A percentile compares a stretch with the other conserved stretches of the same genome.
phyloP scores from a whole-genome alignment of 2,113 vertebrate species.

The Vulpes ferrilata region DNA sequence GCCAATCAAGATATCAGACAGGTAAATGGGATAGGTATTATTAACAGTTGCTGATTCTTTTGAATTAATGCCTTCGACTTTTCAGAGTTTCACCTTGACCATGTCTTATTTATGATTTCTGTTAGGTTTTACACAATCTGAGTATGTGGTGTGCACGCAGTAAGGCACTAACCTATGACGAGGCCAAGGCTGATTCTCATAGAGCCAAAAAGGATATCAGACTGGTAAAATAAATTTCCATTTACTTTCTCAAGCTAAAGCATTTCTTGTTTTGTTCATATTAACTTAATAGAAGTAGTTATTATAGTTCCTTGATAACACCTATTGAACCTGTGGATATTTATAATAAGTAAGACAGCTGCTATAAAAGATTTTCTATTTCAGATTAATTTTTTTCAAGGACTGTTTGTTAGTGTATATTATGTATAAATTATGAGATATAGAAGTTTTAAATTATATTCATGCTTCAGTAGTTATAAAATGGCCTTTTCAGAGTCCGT shows the following conservation, averaged over 20 bases:
- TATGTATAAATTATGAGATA: constrained; percentile 8
- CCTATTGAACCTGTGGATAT: background rate
- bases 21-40: constrained; percentile 86
- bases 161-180: constrained; percentile 95
- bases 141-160: constrained; percentile 97
- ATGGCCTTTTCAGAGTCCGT: background rate
- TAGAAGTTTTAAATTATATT: constrained; percentile 18
- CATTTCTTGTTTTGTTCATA: background rate
- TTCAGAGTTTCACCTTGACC: background rate
- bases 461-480: background rate
- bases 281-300: background rate
- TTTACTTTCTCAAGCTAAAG: background rate
- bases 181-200: constrained; percentile 93
- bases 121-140: constrained; percentile 97
- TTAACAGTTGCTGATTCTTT: background rate
- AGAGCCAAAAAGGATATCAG: constrained; percentile 96
- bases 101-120: constrained; percentile 60
- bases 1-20: constrained; percentile 99
- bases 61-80: background rate
- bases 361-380: background rate
- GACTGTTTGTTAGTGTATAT: background rate
- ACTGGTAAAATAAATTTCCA: constrained; percentile 86
- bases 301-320: background rate
- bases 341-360: background rate
- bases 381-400: background rate